These are phyloP conservation scores for Tholera decimalis DNA, from an alignment of 2,888 invertebrate genomes.

Conservation along the genomic window DNA sequence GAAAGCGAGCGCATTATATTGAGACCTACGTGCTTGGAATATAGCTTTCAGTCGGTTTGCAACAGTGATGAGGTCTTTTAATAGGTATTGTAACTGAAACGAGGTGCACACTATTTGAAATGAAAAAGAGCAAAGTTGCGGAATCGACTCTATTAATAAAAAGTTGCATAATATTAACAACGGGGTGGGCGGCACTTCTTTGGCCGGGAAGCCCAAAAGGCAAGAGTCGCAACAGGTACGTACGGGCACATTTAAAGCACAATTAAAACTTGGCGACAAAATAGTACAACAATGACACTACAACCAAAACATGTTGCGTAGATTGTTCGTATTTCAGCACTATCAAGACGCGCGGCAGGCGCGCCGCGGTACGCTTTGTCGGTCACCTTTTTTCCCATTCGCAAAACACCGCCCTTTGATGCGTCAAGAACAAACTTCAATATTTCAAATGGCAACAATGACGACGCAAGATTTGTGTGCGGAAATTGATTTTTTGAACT, in stretches of 20 bases:
- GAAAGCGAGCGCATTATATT: constrained; percentile 18
- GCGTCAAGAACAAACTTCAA: constrained; percentile 79
- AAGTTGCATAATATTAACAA: constrained; percentile 36
- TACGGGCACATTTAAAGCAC: constrained; percentile 74
- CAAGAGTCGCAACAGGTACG: constrained; percentile 68
- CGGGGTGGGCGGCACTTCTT: constrained; percentile 49
- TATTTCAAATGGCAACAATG: constrained; percentile 89
- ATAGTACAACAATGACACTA: constrained; percentile 81
- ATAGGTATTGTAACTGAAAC: constrained; percentile 20
- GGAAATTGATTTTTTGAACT: constrained; percentile 90
- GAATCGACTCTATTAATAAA: constrained; percentile 30
- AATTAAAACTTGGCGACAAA: constrained; percentile 80
- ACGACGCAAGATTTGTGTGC: constrained; percentile 89
- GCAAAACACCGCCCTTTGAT: constrained; percentile 79
- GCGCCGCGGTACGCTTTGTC: constrained; percentile 81
- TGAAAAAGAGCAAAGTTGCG: constrained; percentile 36
- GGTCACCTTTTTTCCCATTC: constrained; percentile 69
- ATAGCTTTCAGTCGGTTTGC: constrained; percentile 14
- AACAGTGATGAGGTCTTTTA: constrained; percentile 1
- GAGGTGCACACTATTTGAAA: constrained; percentile 3
- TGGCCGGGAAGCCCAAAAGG: constrained; percentile 53
- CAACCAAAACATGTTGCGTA: constrained; percentile 86
- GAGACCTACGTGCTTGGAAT: constrained; percentile 12
- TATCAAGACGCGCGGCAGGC: constrained; percentile 82
- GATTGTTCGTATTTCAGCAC: constrained; percentile 88